A percentile compares a stretch with the other conserved stretches of the same genome.
Conservation (phyloP, 1,140 invertebrate genomes). For the Calosoma granatense region DNA sequence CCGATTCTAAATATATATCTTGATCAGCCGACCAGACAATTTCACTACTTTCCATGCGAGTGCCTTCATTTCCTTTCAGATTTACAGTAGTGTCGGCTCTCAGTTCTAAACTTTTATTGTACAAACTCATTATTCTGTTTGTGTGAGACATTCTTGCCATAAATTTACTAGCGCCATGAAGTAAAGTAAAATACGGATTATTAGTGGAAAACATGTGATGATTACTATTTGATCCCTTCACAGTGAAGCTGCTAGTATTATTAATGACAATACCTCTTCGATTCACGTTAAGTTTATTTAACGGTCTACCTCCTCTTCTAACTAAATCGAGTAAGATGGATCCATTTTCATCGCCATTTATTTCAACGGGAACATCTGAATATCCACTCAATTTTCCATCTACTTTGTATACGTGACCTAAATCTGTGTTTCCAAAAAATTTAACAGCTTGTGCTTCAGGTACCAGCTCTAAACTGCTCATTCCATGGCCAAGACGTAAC, state of each 20-base stretch:
- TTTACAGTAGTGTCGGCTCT: slow-evolving; percentile 46
- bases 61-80: slow-evolving; percentile 56
- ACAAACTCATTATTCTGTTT: slow-evolving; percentile 59
- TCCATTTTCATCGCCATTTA: slow-evolving; percentile 48
- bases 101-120: slow-evolving; percentile 55
- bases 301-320: slow-evolving; percentile 31
- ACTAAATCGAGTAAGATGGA: slow-evolving; percentile 48
- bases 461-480: slow-evolving; percentile 78
- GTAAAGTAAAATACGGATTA: slow-evolving; percentile 60
- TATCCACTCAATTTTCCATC: slow-evolving; percentile 62
- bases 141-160: slow-evolving; percentile 58
- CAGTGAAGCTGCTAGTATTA: slow-evolving; percentile 53
- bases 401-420: slow-evolving; percentile 56
- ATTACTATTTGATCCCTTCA: slow-evolving; percentile 35
- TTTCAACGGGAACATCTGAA: slow-evolving; percentile 55
- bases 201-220: slow-evolving; percentile 61
- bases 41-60: slow-evolving; percentile 48
- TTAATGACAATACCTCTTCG: slow-evolving; percentile 54
- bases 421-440: slow-evolving; percentile 68
- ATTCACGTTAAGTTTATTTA: slow-evolving; percentile 43
- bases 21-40: slow-evolving; percentile 63
- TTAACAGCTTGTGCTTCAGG: slow-evolving; percentile 65
- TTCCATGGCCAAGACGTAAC: slow-evolving; percentile 58
- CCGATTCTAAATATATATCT: slow-evolving; percentile 65
- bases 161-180: slow-evolving; percentile 54